A percentile compares a stretch with the other conserved stretches of the same genome.
Evolutionary conservation across 1,140 invertebrate genomes (phyloP).

Genomic region (Odontomachus brunneus): DNA sequence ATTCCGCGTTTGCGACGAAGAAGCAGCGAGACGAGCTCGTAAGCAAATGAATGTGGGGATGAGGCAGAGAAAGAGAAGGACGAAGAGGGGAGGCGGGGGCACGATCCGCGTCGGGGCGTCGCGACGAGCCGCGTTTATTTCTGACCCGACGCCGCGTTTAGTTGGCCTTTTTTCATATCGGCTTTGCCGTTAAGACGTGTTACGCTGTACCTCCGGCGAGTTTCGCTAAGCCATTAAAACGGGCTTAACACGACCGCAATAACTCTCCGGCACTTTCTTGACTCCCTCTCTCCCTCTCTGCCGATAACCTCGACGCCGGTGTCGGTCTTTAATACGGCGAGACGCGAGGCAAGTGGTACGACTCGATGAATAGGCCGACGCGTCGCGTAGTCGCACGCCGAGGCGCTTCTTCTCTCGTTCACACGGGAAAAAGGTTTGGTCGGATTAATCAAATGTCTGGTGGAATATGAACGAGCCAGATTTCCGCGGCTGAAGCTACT

Average conservation of each 20-base stretch:
- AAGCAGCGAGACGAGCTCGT: conserved; percentile 8
- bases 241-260: conserved; percentile 2
- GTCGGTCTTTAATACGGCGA: conserved; percentile 54
- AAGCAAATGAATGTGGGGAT: background rate
- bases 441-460: no score
- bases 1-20: background rate
- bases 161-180: background rate
- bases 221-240: conserved; percentile 43
- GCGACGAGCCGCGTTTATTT: background rate
- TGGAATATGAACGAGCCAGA: no score
- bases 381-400: background rate
- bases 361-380: conserved; percentile 64
- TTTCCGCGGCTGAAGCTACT: no score
- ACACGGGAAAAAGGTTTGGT: no score
- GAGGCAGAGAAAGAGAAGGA: background rate
- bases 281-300: background rate
- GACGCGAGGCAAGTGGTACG: conserved; percentile 1
- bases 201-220: background rate
- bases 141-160: background rate
- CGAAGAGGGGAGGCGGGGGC: background rate
- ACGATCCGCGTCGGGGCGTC: conserved; percentile 2
- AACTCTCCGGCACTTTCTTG: conserved; percentile 21
- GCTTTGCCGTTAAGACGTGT: background rate
- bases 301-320: conserved; percentile 36
- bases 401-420: conserved; percentile 9